phyloP scores from a whole-genome alignment of 2,113 vertebrate genomes.

The Aythya baeri region DNA sequence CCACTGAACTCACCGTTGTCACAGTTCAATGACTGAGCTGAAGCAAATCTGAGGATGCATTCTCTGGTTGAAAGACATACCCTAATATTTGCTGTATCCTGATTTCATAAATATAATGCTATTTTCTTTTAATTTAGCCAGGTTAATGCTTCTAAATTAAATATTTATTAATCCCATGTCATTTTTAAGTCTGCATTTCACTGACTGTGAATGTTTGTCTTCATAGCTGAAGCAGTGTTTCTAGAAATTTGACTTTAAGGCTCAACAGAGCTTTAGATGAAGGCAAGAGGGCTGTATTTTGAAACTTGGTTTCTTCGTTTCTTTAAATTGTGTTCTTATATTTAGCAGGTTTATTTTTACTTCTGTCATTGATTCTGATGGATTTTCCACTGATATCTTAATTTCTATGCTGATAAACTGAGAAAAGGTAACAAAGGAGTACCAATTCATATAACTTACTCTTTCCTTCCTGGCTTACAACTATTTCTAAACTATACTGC shows the following conservation, averaged over 20 bases:
- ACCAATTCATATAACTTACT: background rate
- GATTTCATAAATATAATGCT: background rate
- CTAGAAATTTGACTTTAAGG: background rate
- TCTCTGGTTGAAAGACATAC: background rate
- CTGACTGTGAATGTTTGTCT: background rate
- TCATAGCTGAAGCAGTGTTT: background rate
- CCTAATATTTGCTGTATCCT: background rate
- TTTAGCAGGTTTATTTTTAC: background rate
- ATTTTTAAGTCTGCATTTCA: background rate
- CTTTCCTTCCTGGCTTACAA: background rate
- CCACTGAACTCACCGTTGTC: background rate
- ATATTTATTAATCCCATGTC: background rate
- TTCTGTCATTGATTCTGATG: background rate
- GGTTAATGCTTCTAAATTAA: background rate
- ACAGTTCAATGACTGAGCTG: background rate
- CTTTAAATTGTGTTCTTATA: background rate
- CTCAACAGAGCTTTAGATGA: background rate
- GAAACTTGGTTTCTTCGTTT: background rate
- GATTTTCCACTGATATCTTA: background rate
- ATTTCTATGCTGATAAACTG: background rate
- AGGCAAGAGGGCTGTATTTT: background rate
- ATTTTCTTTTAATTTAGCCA: background rate
- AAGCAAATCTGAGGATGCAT: background rate
- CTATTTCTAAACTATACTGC: background rate
- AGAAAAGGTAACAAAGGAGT: background rate